These are phyloP conservation scores for Craniophora ligustri DNA, from an alignment of 2,888 invertebrate species.

Conservation along the genomic window DNA sequence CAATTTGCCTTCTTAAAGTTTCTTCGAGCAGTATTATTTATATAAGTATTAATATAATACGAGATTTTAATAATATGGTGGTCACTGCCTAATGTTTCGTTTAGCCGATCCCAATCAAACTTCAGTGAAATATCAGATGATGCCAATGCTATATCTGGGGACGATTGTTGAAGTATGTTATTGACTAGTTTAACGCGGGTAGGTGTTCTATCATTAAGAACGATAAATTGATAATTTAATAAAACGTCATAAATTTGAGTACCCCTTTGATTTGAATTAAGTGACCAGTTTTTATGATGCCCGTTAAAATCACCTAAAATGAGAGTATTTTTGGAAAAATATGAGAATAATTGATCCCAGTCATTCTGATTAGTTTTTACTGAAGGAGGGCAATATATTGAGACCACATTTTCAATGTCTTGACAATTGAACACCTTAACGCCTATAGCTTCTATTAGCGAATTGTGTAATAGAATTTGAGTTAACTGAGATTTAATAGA, in stretches of 20 bases:
- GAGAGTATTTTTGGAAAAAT: neutral
- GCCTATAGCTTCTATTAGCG: constrained; percentile 22
- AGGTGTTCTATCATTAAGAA: neutral
- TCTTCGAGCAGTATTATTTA: neutral
- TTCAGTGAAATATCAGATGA: constrained; percentile 33
- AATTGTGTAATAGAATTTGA: neutral
- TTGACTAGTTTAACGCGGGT: neutral
- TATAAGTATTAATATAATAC: neutral
- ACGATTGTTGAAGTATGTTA: constrained; percentile 19
- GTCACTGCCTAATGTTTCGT: constrained; percentile 41
- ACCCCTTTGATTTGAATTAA: neutral
- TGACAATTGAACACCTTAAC: neutral
- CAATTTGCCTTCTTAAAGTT: constrained; percentile 27
- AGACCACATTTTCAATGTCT: neutral
- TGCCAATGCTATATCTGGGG: constrained; percentile 36
- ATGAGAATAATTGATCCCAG: neutral
- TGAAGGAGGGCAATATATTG: neutral
- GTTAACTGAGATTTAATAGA: constrained; percentile 11
- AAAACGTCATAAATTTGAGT: neutral
- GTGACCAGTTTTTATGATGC: neutral
- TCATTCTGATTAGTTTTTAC: neutral
- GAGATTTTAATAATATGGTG: constrained; percentile 29
- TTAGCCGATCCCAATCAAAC: constrained; percentile 25
- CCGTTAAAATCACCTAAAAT: too few relatives aligned
- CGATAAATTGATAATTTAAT: neutral